These are phyloP conservation scores for Eilema griseolum DNA, from an alignment of 2,888 invertebrate species.

Conservation along the genomic window DNA sequence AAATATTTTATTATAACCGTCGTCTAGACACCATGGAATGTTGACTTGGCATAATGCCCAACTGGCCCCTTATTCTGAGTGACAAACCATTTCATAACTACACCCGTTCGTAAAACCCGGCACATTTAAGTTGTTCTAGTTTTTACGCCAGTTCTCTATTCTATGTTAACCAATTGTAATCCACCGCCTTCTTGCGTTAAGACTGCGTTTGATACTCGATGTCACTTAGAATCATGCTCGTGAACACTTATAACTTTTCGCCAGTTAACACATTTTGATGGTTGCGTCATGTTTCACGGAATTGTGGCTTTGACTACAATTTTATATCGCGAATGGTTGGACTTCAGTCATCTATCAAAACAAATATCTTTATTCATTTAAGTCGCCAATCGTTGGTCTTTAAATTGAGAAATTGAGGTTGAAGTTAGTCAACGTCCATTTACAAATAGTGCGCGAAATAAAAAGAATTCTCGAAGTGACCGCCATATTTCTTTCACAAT, in stretches of 20 bases:
- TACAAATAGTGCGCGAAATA: no score
- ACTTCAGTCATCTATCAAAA: conserved; percentile 2
- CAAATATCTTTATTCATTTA: not conserved
- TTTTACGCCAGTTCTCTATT: no score
- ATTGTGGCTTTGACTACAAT: not conserved
- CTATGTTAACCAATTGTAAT: no score
- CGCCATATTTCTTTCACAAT: no score
- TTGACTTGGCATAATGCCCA: conserved; percentile 51
- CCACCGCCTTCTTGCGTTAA: no score
- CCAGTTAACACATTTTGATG: conserved; percentile 41
- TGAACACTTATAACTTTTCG: conserved; percentile 42
- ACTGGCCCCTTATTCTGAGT: conserved; percentile 1
- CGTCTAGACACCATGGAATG: conserved; percentile 58
- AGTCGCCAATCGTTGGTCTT: not conserved
- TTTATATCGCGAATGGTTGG: conserved; percentile 2
- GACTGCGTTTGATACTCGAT: no score
- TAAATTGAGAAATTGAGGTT: not conserved
- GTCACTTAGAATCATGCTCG: no score
- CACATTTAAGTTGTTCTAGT: no score
- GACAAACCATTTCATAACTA: no score
- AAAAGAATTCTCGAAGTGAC: no score
- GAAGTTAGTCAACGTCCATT: no score
- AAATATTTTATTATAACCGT: conserved; percentile 34
- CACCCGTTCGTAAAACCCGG: no score
- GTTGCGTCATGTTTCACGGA: conserved; percentile 30